phyloP scores from a whole-genome alignment of 2,888 invertebrate genomes.

The Palloptera scutellata region DNA sequence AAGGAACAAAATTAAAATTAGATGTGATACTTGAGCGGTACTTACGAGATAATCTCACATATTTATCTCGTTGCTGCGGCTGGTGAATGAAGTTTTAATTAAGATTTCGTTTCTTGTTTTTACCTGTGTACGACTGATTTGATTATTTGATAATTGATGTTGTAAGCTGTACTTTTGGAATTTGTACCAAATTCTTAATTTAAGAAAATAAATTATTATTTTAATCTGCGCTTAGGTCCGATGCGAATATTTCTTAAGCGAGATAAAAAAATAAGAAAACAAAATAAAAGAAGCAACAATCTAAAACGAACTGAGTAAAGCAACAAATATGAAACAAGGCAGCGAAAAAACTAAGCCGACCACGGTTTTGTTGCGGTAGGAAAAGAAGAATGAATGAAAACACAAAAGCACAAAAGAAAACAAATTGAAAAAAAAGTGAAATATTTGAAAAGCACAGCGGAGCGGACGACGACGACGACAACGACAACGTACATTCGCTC shows the following conservation, averaged over 20 bases:
- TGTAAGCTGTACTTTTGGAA: slow-evolving; percentile 2
- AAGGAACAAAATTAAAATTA: too few species aligned
- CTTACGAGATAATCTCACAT: too few species aligned
- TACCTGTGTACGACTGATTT: too few species aligned
- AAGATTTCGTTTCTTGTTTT: too few species aligned
- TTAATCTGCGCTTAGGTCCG: neutral
- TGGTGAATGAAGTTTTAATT: too few species aligned
- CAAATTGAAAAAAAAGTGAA: neutral
- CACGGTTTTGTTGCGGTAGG: neutral
- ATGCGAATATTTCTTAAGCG: slow-evolving; percentile 18
- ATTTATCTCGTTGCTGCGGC: too few species aligned
- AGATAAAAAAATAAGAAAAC: slow-evolving; percentile 42
- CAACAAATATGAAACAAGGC: neutral
- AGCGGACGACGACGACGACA: slow-evolving; percentile 5
- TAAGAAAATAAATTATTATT: neutral
- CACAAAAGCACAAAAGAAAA: slow-evolving; percentile 5
- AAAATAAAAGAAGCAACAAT: slow-evolving; percentile 48
- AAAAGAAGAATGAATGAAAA: slow-evolving; percentile 38
- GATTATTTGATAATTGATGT: neutral
- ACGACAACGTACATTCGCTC: slow-evolving; percentile 8
- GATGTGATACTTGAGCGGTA: too few species aligned
- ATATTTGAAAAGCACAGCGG: neutral
- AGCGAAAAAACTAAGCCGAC: slow-evolving; percentile 1
- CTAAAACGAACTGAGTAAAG: slow-evolving; percentile 38
- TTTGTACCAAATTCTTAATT: neutral